Conservation (phyloP, 2,113 vertebrate species). For the Percopsis transmontana region DNA sequence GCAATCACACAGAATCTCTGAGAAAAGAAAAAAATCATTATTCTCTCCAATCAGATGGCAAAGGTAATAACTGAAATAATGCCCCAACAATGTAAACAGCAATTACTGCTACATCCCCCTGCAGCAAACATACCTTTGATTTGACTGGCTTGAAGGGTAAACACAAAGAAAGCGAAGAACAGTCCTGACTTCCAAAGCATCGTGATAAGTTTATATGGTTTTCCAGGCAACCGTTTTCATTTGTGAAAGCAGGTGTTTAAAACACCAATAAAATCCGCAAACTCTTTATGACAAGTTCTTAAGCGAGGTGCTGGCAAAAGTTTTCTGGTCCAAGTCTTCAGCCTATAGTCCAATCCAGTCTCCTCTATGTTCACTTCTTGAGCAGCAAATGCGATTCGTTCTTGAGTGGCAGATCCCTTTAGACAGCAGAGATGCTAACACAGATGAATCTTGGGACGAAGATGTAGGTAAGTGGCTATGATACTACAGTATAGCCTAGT, state of each 20-base stretch:
- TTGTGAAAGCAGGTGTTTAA: slow-evolving; percentile 50
- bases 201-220: slow-evolving; percentile 68
- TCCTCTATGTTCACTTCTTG: slow-evolving; percentile 7
- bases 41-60: not conserved
- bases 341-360: slow-evolving; percentile 29
- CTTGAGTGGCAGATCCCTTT: slow-evolving; percentile 41
- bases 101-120: slow-evolving; percentile 11
- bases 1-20: too few relatives aligned
- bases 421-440: slow-evolving; percentile 31
- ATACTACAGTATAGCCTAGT: not conserved
- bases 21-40: not conserved
- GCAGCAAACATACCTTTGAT: slow-evolving; percentile 85
- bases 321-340: slow-evolving; percentile 31
- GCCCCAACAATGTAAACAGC: slow-evolving; percentile 5
- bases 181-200: slow-evolving; percentile 87
- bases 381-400: slow-evolving; percentile 29
- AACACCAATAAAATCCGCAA: slow-evolving; percentile 42
- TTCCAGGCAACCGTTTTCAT: slow-evolving; percentile 56
- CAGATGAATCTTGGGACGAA: slow-evolving; percentile 37
- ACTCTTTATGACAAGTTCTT: slow-evolving; percentile 46
- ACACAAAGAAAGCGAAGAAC: slow-evolving; percentile 82
- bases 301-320: slow-evolving; percentile 22
- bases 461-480: slow-evolving; percentile 9
- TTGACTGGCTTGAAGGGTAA: slow-evolving; percentile 84
- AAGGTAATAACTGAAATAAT: slow-evolving; percentile 14